These are phyloP conservation scores for Endomychus coccineus DNA, from an alignment of 2,888 invertebrate species.

Conservation along the genomic window DNA sequence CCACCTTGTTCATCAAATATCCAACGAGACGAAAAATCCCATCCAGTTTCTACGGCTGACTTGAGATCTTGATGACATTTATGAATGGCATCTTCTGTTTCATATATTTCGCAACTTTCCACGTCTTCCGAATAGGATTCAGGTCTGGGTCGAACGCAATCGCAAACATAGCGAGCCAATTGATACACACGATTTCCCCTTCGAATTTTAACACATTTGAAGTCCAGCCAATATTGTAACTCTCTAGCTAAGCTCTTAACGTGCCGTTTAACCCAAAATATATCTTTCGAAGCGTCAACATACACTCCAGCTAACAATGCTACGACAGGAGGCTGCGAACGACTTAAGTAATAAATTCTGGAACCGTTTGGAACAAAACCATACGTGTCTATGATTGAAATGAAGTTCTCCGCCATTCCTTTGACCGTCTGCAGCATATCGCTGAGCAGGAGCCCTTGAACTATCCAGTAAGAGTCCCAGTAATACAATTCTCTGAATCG, in stretches of 20 bases:
- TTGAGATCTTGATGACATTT: conserved; percentile 51
- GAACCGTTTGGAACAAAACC: conserved; percentile 75
- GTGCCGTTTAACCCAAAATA: conserved; percentile 53
- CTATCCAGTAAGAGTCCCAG: conserved; percentile 85
- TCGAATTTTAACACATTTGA: conserved; percentile 47
- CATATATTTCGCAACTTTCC: conserved; percentile 44
- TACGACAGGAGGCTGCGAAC: conserved; percentile 66
- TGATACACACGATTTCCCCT: conserved; percentile 46
- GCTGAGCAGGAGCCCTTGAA: conserved; percentile 69
- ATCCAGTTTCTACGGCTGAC: conserved; percentile 68
- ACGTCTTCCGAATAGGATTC: conserved; percentile 66
- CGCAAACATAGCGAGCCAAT: conserved; percentile 56
- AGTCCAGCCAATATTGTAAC: conserved; percentile 57
- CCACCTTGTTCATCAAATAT: conserved; percentile 53
- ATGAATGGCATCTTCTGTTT: conserved; percentile 40
- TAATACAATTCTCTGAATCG: conserved; percentile 72
- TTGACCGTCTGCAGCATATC: conserved; percentile 66
- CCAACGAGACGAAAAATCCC: conserved; percentile 85
- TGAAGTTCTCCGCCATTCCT: conserved; percentile 72
- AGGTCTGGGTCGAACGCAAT: conserved; percentile 59
- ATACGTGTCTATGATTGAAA: conserved; percentile 57
- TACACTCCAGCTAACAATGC: conserved; percentile 57
- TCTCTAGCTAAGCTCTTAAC: conserved; percentile 55
- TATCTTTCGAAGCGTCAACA: conserved; percentile 52
- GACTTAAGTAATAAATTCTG: conserved; percentile 63